Evolutionary conservation across 2,888 invertebrate genomes (phyloP), one percentile per base, ranked within the genome.

Genomic region (Apotomis capreana): DNA sequence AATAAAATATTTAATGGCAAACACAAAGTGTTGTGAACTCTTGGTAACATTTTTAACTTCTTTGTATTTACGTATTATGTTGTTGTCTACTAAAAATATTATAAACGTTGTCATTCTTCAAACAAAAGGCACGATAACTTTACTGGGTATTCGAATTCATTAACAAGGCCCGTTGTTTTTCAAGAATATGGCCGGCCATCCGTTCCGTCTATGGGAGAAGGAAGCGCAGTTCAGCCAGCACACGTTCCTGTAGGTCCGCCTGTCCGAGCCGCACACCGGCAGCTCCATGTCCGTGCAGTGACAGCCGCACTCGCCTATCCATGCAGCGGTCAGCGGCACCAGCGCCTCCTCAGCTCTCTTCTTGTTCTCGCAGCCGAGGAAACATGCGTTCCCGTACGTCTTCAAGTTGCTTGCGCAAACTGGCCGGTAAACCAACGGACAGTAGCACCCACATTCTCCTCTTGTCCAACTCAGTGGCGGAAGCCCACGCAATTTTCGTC

Each of bases 351-450:
- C 8, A 46, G 37, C 49, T 4, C 75, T 78, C 12, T 63, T 77
- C 49, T 70, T 36, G 59, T 83, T 85, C 12, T 79, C 79, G 44
- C 83, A 85, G 3, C 69, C 52, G 8, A 87, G 73, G 9, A 74
- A 52, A 67, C 87, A 87, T 6, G 63, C 44, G 63, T 82, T 87
- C 0, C 46, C 9, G 26, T 78, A 79, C 0, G 77, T 80, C 13
- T 72, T 60, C 0, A 73, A 75, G 15, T 79, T 76, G 58, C 74
- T 75, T 0, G 77, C 79, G 55, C 77, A 65, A 3, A 54, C 13
- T 13, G 54, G 54, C 54, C 13, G 13, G 6, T 6, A 54, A 54
- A 54, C 15, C 13, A 5, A 5, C 12, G 26, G 46, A 4, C 65
- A 65, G 54, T 12, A 44, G 10, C 64, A 64, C 3, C 55, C 54